Base-by-base conservation (phyloP, 2,797 vertebrate genomes). In the Spheniscus humboldti region DNA sequence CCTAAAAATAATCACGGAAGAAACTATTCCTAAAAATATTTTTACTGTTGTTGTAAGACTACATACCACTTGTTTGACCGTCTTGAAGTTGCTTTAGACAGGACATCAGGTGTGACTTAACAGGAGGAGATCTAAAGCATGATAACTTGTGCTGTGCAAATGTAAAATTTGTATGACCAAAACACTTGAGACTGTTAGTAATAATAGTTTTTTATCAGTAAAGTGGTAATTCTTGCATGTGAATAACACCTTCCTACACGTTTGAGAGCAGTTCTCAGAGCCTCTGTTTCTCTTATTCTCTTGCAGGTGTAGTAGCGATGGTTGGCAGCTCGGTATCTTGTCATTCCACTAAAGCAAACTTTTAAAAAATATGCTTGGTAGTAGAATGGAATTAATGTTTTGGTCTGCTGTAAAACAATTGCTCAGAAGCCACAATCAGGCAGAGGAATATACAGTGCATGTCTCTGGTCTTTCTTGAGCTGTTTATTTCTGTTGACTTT, bases 11-110 rank as follows among this genome's bases (percentile, higher is more conserved):
- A 75, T 39, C 3, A n/a, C 31, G 39, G 55, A 27, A 75, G n/a
- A 90, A 83, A 59, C 41, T 91, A 13, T 86, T 97, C 84, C 78
- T 89, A 55, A 69, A 96, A 89, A 31, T 91, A 94, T 52, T 82
- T 88, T 93, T 93, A 52, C 19, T 69, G 24, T 25, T 57, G 43
- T 48, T 92, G 5, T 66, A 88, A 91, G 60, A 82, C 31, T 62
- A 30, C 85, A 57, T 27, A 86, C 14, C 27, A 67, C 56, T 93
- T 88, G 75, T 53, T 11, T 39, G 43, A 84, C 90, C 71, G 85
- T 82, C 63, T 72, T 73, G 86, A 90, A 43, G 35, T 84, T 69
- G 27, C 75, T 94, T 96, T 56, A 66, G 56, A 85, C 9, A 56
- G 75, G 39, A 80, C 18, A 86, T 77, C 76, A 78, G 7, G 6